Conservation (phyloP, 2,888 invertebrate species). For the Pristionchus arcanus region DNA sequence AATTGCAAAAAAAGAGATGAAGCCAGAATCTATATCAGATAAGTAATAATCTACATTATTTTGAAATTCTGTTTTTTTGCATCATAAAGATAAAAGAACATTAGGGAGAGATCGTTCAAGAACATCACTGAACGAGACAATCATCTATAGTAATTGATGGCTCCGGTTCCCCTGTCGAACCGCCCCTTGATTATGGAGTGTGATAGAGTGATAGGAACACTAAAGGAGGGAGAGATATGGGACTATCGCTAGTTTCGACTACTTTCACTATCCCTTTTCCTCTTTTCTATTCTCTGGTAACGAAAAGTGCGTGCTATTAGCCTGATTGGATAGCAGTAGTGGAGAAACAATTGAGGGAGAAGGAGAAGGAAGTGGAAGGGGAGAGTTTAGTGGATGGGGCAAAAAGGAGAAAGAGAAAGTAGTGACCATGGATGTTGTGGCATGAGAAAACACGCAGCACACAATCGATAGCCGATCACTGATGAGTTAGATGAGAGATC, state of each 20-base stretch:
- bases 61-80: too few species aligned
- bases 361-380: constrained; percentile 17
- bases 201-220: constrained; percentile 8
- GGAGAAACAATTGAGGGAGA: constrained; percentile 31
- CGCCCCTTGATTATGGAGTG: not conserved
- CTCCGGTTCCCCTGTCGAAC: not conserved
- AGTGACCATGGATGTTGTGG: constrained; percentile 38
- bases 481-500: constrained; percentile 37
- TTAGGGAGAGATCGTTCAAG: not conserved
- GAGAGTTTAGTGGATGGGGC: not conserved
- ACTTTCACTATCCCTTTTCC: not conserved
- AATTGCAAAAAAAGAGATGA: too few species aligned
- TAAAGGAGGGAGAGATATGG: not conserved
- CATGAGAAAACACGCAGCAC: not conserved
- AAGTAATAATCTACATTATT: too few species aligned
- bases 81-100: not conserved
- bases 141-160: not conserved
- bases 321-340: constrained; percentile 17
- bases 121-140: not conserved
- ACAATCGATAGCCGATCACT: constrained; percentile 10
- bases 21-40: too few species aligned
- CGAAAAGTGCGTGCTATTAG: constrained; percentile 49
- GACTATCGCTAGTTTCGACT: not conserved
- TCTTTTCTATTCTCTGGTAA: not conserved
- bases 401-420: not conserved